Evolutionary conservation across 2,797 vertebrate species (phyloP).

Genomic region (Astyanax mexicanus): DNA sequence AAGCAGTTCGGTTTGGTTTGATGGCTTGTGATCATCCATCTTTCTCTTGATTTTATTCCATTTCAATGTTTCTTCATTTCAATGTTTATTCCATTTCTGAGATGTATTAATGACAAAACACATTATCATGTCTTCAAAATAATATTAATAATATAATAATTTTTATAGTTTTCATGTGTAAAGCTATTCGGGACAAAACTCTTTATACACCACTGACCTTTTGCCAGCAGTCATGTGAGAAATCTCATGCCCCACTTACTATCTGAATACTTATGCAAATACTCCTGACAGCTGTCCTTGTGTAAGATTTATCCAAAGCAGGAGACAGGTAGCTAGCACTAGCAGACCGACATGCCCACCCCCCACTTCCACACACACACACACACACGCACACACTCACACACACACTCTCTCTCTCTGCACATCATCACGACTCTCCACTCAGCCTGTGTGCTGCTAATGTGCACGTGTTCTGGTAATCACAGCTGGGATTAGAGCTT

Average conservation of each 20-base stretch:
- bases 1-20: no score
- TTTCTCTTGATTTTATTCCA: no score
- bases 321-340: neutral
- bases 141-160: no score
- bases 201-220: neutral
- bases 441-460: slow-evolving; percentile 24
- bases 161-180: no score
- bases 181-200: no score
- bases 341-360: neutral
- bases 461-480: slow-evolving; percentile 36
- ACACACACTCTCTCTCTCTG: neutral
- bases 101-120: no score
- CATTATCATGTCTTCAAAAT: no score
- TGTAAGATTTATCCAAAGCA: neutral
- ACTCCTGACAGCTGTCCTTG: slow-evolving; percentile 4
- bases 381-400: slow-evolving; percentile 3
- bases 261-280: slow-evolving; percentile 31
- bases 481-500: slow-evolving; percentile 32
- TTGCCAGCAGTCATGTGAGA: neutral
- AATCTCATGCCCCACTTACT: neutral
- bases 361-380: neutral
- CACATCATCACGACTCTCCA: neutral
- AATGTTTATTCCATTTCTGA: no score
- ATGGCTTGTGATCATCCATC: no score
- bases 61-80: no score